Base-by-base conservation (phyloP, 2,113 vertebrate genomes). In the Tor tambroides region DNA sequence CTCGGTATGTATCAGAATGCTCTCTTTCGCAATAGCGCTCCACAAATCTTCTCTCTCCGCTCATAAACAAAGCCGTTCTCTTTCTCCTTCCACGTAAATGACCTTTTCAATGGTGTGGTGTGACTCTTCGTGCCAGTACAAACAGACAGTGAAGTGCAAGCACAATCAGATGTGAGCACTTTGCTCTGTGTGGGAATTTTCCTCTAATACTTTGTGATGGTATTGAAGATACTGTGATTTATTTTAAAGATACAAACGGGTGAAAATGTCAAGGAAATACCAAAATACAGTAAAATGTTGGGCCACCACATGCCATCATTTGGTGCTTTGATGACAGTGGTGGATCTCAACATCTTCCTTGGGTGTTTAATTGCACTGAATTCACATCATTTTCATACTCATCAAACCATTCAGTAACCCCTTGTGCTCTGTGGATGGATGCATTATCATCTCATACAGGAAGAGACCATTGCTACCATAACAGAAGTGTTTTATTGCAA, bases 201-300 rank as follows among this genome's bases (percentile, higher is more conserved):
- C 6, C 38, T 12, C 35, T 32, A 71, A 46, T 69, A 30, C 49
- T 19, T 21, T 49, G 59, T 61, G 71, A 84, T 19, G 4, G 41
- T 8, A 43, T 8, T 43, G 41, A 43, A 43, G 41, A 8, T 43
- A 38, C 38, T 38, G 15, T 23, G 32, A 28, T 28, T 88, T 90
- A 90, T 88, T 89, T n/a, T n/a, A 81, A 78, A 92, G 88, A 89
- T 89, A 88, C 11, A 49, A 51, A 49, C 14, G 12, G 46, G 11
- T 49, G 46, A 14, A 49, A 49, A 49, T 49, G 12, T 49, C 0
- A 56, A 56, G 17, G 19, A 23, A 19, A 21, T 6, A 56, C 17
- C 5, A 56, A 56, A 17, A 56, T 5, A 56, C 51, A 56, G 51
- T 15, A n/a, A n/a, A n/a, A 19, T 56, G 5, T 21, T 21, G 51